Conservation (phyloP, 2,113 vertebrate species). For the Catagonus wagneri region DNA sequence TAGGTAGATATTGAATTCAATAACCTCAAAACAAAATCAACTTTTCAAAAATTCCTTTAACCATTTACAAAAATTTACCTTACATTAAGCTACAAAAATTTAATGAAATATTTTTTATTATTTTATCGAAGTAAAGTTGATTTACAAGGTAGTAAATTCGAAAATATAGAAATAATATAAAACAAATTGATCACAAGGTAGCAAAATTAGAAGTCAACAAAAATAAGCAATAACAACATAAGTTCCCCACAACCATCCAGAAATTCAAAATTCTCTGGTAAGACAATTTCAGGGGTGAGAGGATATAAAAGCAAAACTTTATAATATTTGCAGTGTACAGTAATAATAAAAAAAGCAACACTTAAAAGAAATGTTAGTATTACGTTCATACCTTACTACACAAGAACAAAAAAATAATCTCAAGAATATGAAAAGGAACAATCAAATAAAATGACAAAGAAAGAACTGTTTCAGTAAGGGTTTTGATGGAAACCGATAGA, state of each 20-base stretch:
- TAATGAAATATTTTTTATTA: no score
- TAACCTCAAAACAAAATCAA: constrained; percentile 10
- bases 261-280: neutral
- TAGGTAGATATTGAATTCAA: neutral
- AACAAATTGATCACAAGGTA: neutral
- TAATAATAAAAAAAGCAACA: neutral
- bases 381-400: neutral
- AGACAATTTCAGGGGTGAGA: neutral
- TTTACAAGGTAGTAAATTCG: neutral
- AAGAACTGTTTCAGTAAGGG: neutral
- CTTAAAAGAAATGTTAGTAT: neutral
- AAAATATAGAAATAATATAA: neutral
- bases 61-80: neutral
- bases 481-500: neutral
- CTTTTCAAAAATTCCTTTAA: constrained; percentile 25
- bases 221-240: neutral
- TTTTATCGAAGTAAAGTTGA: no score
- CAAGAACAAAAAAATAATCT: constrained; percentile 16
- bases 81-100: neutral
- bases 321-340: neutral
- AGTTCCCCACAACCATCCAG: neutral
- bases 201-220: constrained; percentile 7
- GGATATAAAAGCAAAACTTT: constrained; percentile 42
- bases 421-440: neutral
- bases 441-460: neutral